Base-by-base conservation (phyloP, 2,113 vertebrate species). In the Hemiprocne comata region DNA sequence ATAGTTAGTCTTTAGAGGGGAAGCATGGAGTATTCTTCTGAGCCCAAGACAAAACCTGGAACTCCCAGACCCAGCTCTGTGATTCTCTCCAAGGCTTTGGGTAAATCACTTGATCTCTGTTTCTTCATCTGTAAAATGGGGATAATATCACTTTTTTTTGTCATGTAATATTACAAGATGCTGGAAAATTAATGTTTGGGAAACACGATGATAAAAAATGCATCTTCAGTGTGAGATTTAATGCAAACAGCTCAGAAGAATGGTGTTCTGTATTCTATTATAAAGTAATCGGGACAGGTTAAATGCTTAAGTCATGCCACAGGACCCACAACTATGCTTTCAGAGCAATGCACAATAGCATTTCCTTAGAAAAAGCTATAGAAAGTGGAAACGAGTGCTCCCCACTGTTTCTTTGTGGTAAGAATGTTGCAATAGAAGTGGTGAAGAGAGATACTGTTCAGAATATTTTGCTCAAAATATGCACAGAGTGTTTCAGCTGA, bases 261-360 rank as follows among this genome's bases (percentile, higher is more conserved):
- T 42, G 55, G 31, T 44, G 67, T 91, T 89, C 73, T 89, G 65
- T 53, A 71, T 33, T 71, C n/a, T 88, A 75, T 92, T 92, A 80
- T 53, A 71, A 95, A 90, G 87, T 90, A 85, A 93, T 54, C 6
- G 4, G 69, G 69, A 72, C 80, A 94, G 71, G 87, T 95, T 72
- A 94, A 94, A 91, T 83, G 50, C 81, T 70, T 29, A 73, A 80
- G n/a, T 93, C 71, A 57, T 65, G 85, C 70, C 4, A 4, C 81
- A 93, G 74, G 65, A 80, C 78, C 74, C 93, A 91, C 92, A 88
- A 42, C 85, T 81, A 75, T 71, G 88, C 77, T 82, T 79, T 91
- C 31, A 92, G 55, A 86, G 88, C 55, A 71, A 84, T 54, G n/a
- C 72, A 93, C 57, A 42, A 75, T 19, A 72, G 62, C 46, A 29